Base-by-base conservation (phyloP, 2,113 vertebrate genomes). In the Bufo gargarizans region DNA sequence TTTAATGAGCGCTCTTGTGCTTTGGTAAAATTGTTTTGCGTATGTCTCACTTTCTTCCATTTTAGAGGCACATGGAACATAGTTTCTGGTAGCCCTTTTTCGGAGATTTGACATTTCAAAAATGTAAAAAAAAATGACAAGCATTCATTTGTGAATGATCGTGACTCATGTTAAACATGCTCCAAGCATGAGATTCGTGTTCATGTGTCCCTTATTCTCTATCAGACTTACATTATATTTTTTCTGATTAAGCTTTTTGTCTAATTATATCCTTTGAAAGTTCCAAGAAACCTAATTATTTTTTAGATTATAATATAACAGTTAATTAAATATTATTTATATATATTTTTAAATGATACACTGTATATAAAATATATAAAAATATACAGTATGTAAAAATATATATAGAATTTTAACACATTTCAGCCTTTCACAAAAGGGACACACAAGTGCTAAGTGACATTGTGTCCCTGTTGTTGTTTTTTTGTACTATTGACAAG, bases 1-100 rank as follows among this genome's bases (percentile, higher is more conserved):
- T 84, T 89, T 89, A 77, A 78, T 77, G 61, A 89, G 78, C 71
- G 77, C 80, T 83, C 45, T 55, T 84, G 80, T 83, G 74, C 85
- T 83, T 65, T 88, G 43, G 17, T 82, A 83, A 77, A 82, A 83
- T 63, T 67, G 72, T 77, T 84, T 77, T 53, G 43, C 16, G 45
- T 77, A 82, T 59, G 19, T 84, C 13, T 78, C 82, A 69, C 67
- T 43, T 88, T 82, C 69, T 77, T 55, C 61, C 43, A 67, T 79
- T 43, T 87, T 82, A 72, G 77, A 72, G 49, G 63, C 11, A 71
- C 61, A 82, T 53, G 19, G 77, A 71, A 43, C 71, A 71, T n/a
- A 53, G 22, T 84, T 84, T 71, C n/a, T 22, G 7, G 20, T 84
- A 20, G 11, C 71, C 65, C 63, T 10, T 22, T 47, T 83, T 19